These are phyloP conservation scores for Himalopsyche anomala DNA, from an alignment of 2,888 invertebrate genomes.

Conservation along the genomic window DNA sequence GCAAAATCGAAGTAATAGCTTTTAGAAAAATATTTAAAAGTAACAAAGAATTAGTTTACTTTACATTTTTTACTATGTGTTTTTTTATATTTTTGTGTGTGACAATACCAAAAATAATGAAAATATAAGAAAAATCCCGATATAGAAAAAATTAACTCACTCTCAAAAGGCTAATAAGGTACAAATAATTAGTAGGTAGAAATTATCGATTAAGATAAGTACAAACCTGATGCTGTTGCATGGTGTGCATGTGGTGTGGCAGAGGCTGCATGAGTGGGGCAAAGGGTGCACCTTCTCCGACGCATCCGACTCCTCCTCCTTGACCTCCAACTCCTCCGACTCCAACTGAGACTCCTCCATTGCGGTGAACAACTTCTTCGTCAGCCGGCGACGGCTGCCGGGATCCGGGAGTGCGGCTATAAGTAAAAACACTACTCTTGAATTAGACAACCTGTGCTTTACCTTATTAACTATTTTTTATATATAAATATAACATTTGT, in stretches of 20 bases:
- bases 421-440: slow-evolving; percentile 38
- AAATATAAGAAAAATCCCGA: too few relatives aligned
- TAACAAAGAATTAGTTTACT: too few relatives aligned
- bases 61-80: too few relatives aligned
- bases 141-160: too few relatives aligned
- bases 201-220: neutral
- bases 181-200: neutral
- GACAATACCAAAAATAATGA: too few relatives aligned
- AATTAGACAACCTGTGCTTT: neutral
- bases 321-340: slow-evolving; percentile 73
- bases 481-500: too few relatives aligned
- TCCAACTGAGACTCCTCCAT: slow-evolving; percentile 74
- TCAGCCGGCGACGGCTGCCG: slow-evolving; percentile 95
- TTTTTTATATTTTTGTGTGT: too few relatives aligned
- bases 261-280: slow-evolving; percentile 74
- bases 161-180: neutral
- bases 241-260: slow-evolving; percentile 73
- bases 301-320: slow-evolving; percentile 74
- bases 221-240: slow-evolving; percentile 74
- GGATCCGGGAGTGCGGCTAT: slow-evolving; percentile 91
- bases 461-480: too few relatives aligned
- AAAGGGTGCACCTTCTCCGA: slow-evolving; percentile 70
- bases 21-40: too few relatives aligned
- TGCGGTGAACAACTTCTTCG: slow-evolving; percentile 81
- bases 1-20: too few relatives aligned